Evolutionary conservation across 2,888 invertebrate genomes (phyloP).

Genomic region (Cataglyphis altisquamis): DNA sequence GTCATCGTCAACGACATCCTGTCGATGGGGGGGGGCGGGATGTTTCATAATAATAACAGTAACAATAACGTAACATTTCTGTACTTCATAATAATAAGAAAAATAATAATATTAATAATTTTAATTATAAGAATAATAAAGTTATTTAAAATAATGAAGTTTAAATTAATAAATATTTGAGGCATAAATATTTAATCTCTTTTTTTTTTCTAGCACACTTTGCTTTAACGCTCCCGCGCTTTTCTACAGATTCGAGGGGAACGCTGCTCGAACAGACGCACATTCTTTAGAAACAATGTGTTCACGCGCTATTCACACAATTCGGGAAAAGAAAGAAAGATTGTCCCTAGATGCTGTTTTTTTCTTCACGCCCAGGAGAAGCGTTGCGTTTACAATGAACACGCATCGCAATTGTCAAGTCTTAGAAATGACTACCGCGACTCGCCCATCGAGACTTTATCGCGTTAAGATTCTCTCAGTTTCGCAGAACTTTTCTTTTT

Average conservation of each 20-base stretch:
- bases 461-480: constrained; percentile 16
- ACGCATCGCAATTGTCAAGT: constrained; percentile 72
- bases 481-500: constrained; percentile 11
- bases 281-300: constrained; percentile 63
- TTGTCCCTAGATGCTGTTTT: constrained; percentile 62
- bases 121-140: too few species aligned
- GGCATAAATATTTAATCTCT: not conserved
- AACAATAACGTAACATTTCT: not conserved
- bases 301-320: constrained; percentile 14
- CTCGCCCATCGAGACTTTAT: constrained; percentile 59
- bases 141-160: too few species aligned
- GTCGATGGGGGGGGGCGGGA: not conserved
- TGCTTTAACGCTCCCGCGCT: not conserved
- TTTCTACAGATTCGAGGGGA: constrained; percentile 24
- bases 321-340: constrained; percentile 44
- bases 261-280: constrained; percentile 51
- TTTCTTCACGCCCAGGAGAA: constrained; percentile 35
- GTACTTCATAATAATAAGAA: too few species aligned
- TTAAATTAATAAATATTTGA: not conserved
- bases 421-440: constrained; percentile 76
- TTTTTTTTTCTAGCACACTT: not conserved
- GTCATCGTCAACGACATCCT: not conserved
- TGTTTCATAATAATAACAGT: constrained; percentile 5
- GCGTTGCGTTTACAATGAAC: constrained; percentile 63
- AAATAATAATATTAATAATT: too few species aligned